These are phyloP conservation scores for Eulithis prunata DNA, from an alignment of 2,888 invertebrate genomes.

Conservation along the genomic window DNA sequence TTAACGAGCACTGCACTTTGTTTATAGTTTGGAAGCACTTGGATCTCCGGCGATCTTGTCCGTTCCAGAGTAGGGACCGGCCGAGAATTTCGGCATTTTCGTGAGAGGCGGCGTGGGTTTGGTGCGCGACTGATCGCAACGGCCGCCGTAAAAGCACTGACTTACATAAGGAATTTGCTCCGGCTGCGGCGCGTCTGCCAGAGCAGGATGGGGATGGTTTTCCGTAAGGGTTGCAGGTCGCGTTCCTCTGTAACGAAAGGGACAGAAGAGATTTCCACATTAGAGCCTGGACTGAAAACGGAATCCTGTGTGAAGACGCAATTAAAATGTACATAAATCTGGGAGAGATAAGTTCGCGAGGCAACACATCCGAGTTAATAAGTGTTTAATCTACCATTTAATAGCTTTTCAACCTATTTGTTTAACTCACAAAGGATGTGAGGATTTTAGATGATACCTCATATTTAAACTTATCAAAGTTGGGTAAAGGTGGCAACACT, in stretches of 20 bases:
- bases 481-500: neutral
- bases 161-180: conserved; percentile 81
- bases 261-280: conserved; percentile 71
- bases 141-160: conserved; percentile 67
- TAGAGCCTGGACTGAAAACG: conserved; percentile 60
- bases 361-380: conserved; percentile 63
- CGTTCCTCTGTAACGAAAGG: conserved; percentile 61
- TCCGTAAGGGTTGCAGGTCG: conserved; percentile 69
- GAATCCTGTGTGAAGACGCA: conserved; percentile 79
- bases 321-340: conserved; percentile 79
- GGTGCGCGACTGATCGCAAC: conserved; percentile 57
- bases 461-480: neutral
- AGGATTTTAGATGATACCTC: conserved; percentile 17
- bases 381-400: conserved; percentile 61
- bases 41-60: conserved; percentile 49
- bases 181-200: conserved; percentile 66
- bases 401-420: conserved; percentile 48
- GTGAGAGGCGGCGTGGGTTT: conserved; percentile 44
- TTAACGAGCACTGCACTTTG: conserved; percentile 55
- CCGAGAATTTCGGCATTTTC: conserved; percentile 62
- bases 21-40: conserved; percentile 59
- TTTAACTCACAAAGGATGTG: conserved; percentile 25
- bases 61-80: conserved; percentile 40
- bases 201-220: conserved; percentile 68
- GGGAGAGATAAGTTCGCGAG: conserved; percentile 63